Evolutionary conservation across 2,797 vertebrate genomes (phyloP).

Genomic region (Acrocephalus scirpaceus): DNA sequence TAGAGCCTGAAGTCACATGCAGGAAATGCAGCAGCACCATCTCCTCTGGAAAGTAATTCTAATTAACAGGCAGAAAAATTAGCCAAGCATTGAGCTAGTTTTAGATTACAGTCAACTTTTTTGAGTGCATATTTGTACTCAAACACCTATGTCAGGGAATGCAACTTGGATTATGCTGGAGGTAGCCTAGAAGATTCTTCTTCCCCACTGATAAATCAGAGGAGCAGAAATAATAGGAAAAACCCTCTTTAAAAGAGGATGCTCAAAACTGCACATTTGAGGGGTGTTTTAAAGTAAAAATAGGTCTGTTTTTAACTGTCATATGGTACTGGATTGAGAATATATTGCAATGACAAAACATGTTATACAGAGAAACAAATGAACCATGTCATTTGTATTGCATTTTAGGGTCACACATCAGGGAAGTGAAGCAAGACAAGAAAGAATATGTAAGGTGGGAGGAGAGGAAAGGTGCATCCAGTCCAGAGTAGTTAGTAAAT

Average conservation of each 20-base stretch:
- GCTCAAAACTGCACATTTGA: not conserved
- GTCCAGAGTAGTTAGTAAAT: not conserved
- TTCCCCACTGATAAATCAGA: not conserved
- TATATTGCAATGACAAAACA: not conserved
- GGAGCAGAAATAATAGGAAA: not conserved
- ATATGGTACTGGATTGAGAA: not conserved
- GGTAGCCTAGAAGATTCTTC: not conserved
- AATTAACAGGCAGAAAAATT: not conserved
- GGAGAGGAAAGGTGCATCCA: not conserved
- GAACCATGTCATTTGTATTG: not conserved
- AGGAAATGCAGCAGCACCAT: not conserved
- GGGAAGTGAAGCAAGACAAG: not conserved
- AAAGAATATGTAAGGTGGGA: not conserved
- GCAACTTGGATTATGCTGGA: not conserved
- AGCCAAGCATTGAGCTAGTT: not conserved
- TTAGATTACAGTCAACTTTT: not conserved
- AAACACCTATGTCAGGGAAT: not conserved
- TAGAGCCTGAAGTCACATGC: not conserved
- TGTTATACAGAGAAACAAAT: not conserved
- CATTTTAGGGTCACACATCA: not conserved
- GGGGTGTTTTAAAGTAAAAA: not conserved
- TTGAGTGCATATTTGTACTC: not conserved
- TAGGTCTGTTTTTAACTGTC: not conserved
- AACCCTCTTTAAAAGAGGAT: not conserved
- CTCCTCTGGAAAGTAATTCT: not conserved